Conservation (phyloP, 2,797 vertebrate genomes). For the Mastacembelus armatus region DNA sequence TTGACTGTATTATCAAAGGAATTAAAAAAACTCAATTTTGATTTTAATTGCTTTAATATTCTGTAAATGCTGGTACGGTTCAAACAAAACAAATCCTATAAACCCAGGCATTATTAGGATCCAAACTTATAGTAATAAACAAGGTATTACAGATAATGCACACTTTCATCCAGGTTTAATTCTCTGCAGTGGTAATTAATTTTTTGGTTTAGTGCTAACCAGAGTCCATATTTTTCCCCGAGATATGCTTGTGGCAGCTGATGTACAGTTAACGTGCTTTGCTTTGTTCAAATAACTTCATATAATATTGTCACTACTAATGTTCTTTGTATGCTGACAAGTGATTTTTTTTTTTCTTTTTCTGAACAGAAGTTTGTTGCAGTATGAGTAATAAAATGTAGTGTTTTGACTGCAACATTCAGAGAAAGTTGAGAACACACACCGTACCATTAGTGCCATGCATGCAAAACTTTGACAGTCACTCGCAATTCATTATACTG, state of each 20-base stretch:
- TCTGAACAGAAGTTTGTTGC: background rate
- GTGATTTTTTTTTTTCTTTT: background rate
- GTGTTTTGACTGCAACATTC: background rate
- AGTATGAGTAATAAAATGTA: background rate
- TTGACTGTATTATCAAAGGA: slow-evolving; percentile 20
- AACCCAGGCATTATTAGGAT: background rate
- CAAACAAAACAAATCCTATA: background rate
- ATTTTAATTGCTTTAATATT: slow-evolving; percentile 35
- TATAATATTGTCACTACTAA: background rate
- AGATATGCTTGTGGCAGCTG: too few species aligned
- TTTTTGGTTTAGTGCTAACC: background rate
- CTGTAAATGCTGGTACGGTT: slow-evolving; percentile 3
- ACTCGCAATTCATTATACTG: too few species aligned
- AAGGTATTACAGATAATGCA: background rate
- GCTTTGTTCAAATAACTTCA: background rate
- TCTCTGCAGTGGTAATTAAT: background rate
- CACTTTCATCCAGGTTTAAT: background rate
- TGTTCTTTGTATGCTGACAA: too few species aligned
- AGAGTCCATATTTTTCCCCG: background rate
- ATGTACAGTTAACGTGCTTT: background rate
- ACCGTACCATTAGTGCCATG: too few species aligned
- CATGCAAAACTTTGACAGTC: too few species aligned
- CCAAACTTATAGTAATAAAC: slow-evolving; percentile 10
- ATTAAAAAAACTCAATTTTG: slow-evolving; percentile 51
- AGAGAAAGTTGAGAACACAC: too few species aligned